Conservation (phyloP, 2,888 invertebrate genomes). For the Harpagoxenus sublaevis region DNA sequence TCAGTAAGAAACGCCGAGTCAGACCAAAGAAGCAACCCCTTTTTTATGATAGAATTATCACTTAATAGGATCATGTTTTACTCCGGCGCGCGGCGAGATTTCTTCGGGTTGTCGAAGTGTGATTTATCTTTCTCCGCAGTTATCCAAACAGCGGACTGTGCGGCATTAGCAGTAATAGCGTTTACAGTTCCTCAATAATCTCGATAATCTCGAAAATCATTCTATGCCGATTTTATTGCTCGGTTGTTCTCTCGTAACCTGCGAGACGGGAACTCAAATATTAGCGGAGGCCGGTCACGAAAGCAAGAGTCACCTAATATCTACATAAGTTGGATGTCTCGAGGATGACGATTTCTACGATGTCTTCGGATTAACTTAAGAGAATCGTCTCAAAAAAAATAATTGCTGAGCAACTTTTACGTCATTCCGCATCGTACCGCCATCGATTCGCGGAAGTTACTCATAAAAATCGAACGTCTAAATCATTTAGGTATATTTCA, state of each 20-base stretch:
- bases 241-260: neutral
- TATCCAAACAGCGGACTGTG: neutral
- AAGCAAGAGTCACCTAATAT: constrained; percentile 56
- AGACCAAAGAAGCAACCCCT: neutral
- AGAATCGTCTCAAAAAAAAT: neutral
- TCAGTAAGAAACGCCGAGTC: neutral
- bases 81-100: neutral
- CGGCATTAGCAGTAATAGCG: neutral
- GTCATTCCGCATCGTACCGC: neutral
- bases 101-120: neutral
- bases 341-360: constrained; percentile 48
- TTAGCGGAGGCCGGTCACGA: constrained; percentile 36
- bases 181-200: constrained; percentile 29
- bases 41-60: neutral
- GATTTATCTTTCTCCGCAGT: constrained; percentile 25
- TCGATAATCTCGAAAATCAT: constrained; percentile 20
- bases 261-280: neutral
- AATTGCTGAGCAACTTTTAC: constrained; percentile 26
- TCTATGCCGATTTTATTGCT: constrained; percentile 13
- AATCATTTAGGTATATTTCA: neutral
- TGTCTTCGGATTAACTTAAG: neutral
- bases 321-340: neutral
- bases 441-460: neutral
- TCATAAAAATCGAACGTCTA: neutral
- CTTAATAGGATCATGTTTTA: neutral